Base-by-base conservation (phyloP, 1,140 invertebrate genomes). In the Philaenus spumarius region DNA sequence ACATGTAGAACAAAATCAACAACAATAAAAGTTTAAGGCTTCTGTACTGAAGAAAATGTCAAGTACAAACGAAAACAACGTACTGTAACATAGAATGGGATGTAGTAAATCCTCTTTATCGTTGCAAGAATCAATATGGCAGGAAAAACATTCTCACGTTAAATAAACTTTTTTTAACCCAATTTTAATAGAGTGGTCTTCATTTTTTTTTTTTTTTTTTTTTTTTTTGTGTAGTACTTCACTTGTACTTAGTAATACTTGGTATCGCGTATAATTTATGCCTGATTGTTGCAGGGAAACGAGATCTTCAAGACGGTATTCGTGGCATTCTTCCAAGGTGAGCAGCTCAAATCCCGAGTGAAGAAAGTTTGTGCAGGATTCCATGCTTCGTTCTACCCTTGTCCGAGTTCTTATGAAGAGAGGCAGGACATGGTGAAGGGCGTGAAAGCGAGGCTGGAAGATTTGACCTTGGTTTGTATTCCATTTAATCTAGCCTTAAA, bases 271-370 rank as follows among this genome's bases (percentile, higher is more conserved):
- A 9, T 9, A 37, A 7, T 37, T 37, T 9, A 37, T 37, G 9
- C n/a, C 7, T 37, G 35, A 37, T 37, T 52, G 66, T 76, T 74
- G 40, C 74, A 95, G 94, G 90, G 93, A 19, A 91, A 95, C 66
- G 82, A 92, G 71, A 92, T 96, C 5, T 89, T 86, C 80, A 98
- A 98, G 73, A 91, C 89, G 17, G 95, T 97, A 22, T 98, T 98
- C 77, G 95, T 98, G 67, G 92, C 98, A 52, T 98, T 98, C 78
- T 98, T 97, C 82, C 95, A 98, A 95, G 96, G 96, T 58, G 95
- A 98, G 73, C 93, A 98, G 73, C 75, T 98, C 58, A 98, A 98
- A 76, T 87, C 84, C 0, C 83, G 94, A 55, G 94, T 98, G 0
- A 97, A 95, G 78, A 99, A 98, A 72, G 97, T 98, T 56, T 90